Conservation (phyloP, 1,140 invertebrate species). For the Pogonomyrmex barbatus region DNA sequence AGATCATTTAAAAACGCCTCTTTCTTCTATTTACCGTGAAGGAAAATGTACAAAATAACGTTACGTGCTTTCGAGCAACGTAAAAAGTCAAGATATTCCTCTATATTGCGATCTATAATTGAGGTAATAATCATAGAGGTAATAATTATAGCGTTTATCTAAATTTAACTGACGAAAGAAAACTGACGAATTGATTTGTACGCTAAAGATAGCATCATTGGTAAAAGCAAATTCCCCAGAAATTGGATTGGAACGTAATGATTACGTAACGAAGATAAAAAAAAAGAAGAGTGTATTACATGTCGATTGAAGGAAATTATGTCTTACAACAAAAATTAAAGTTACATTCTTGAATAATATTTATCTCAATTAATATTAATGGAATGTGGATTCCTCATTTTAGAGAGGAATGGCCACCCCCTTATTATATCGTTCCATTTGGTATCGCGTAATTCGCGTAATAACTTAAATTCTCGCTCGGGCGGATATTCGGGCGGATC, state of each 20-base stretch:
- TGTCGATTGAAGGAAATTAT: background rate
- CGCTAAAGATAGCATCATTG: background rate
- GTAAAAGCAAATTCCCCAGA: background rate
- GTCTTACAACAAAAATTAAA: background rate
- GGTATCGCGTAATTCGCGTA: conserved; percentile 26
- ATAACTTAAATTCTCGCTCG: conserved; percentile 22
- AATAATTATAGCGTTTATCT: background rate
- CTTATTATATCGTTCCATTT: conserved; percentile 3
- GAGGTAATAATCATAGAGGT: background rate
- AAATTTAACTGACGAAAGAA: background rate
- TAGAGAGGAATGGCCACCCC: background rate
- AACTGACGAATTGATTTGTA: background rate
- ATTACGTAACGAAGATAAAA: background rate
- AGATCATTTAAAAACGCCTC: background rate
- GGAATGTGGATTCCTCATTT: background rate
- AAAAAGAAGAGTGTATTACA: no score
- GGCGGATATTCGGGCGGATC: conserved; percentile 31
- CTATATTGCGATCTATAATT: background rate
- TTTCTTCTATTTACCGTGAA: background rate
- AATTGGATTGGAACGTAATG: background rate
- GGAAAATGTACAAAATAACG: background rate
- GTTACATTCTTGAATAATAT: background rate
- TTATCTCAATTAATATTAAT: background rate
- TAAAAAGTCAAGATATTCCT: background rate
- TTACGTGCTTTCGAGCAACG: background rate